These are phyloP conservation scores for Chloropsis hardwickii DNA, from an alignment of 2,113 vertebrate species.

Conservation along the genomic window DNA sequence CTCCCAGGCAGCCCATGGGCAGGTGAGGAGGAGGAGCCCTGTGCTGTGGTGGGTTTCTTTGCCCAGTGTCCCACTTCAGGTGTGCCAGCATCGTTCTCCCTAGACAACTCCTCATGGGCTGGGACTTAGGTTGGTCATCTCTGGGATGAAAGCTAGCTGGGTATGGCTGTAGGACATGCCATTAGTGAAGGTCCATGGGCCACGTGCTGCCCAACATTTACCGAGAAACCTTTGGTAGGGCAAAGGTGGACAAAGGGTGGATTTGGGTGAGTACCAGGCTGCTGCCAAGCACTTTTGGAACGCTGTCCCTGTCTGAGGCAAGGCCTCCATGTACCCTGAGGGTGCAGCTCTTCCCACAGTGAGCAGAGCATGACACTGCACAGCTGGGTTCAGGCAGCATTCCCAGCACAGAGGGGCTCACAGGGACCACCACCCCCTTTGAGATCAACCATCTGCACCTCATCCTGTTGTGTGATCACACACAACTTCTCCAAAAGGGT, in stretches of 20 bases:
- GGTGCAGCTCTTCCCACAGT: neutral
- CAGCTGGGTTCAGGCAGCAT: neutral
- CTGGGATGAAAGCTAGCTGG: neutral
- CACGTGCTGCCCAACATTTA: neutral
- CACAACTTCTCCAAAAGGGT: neutral
- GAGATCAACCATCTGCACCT: neutral
- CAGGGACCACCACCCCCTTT: neutral
- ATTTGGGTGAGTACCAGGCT: neutral
- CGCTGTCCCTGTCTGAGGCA: rapidly evolving
- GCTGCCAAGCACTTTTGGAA: neutral
- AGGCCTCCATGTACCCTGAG: neutral
- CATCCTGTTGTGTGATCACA: neutral
- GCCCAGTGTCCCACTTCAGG: neutral
- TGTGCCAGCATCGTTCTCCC: neutral
- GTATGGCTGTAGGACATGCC: neutral
- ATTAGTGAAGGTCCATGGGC: neutral
- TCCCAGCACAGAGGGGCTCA: neutral
- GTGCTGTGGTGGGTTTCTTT: neutral
- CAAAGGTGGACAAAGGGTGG: neutral
- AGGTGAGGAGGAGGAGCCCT: neutral
- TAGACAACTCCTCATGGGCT: neutral
- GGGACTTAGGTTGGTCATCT: neutral
- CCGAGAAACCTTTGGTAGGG: neutral
- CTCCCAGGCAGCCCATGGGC: neutral
- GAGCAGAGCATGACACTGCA: neutral